phyloP scores from a whole-genome alignment of 2,888 invertebrate species.

The Apoda limacodes region DNA sequence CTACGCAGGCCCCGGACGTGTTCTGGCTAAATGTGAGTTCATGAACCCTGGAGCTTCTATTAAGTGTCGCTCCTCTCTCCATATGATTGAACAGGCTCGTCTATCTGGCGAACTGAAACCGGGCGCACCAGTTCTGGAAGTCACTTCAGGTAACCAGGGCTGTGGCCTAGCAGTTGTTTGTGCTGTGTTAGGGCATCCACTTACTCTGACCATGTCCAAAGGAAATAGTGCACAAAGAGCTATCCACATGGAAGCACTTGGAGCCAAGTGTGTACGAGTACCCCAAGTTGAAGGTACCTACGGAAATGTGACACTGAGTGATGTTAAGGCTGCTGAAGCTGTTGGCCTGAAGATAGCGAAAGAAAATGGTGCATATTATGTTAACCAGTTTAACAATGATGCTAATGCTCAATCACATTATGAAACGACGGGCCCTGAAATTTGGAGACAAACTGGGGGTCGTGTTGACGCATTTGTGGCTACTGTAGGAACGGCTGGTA shows the following conservation, averaged over 20 bases:
- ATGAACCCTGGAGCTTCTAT: constrained; percentile 62
- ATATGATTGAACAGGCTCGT: constrained; percentile 45
- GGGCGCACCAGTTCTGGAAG: constrained; percentile 45
- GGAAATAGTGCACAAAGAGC: constrained; percentile 58
- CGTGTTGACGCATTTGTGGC: constrained; percentile 52
- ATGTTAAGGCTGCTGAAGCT: constrained; percentile 47
- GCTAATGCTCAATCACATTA: constrained; percentile 48
- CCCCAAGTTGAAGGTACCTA: constrained; percentile 58
- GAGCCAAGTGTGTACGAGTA: constrained; percentile 48
- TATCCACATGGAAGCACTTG: constrained; percentile 58
- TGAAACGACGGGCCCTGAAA: constrained; percentile 54
- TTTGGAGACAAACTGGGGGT: constrained; percentile 57
- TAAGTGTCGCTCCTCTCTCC: constrained; percentile 51
- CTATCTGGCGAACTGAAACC: constrained; percentile 41
- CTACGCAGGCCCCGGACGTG: constrained; percentile 49
- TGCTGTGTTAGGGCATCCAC: constrained; percentile 49
- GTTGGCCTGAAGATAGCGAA: constrained; percentile 38
- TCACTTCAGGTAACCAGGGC: constrained; percentile 60
- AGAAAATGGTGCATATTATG: constrained; percentile 45
- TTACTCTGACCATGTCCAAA: constrained; percentile 54
- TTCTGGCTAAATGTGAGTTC: constrained; percentile 59
- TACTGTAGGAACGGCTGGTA: constrained; percentile 54
- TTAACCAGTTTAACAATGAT: constrained; percentile 51
- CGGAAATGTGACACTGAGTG: constrained; percentile 51
- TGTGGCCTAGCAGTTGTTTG: constrained; percentile 59